A percentile compares a stretch with the other conserved stretches of the same genome.
These are phyloP conservation scores for Montipora capitata DNA, from an alignment of 92 coral and sea anemone species.

Conservation along the genomic window DNA sequence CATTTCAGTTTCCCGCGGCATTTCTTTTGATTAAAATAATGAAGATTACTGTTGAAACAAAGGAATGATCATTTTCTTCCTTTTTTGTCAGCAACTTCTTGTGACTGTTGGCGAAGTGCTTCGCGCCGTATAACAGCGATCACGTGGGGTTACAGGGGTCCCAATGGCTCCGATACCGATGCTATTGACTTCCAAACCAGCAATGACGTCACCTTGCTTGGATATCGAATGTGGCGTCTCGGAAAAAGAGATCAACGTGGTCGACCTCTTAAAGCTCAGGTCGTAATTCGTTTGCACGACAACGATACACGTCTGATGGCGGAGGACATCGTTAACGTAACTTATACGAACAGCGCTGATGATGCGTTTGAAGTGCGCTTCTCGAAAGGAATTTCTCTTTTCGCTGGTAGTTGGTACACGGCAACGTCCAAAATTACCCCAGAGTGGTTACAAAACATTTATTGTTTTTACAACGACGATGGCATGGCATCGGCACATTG, in stretches of 20 bases:
- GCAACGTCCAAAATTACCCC: neutral
- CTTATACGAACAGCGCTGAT: neutral
- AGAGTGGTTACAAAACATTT: neutral
- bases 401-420: neutral
- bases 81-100: neutral
- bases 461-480: neutral
- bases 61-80: neutral
- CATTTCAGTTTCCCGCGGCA: no score
- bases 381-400: neutral
- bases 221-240: conserved; percentile 31
- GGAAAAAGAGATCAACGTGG: neutral
- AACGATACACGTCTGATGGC: neutral
- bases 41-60: no score
- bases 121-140: neutral
- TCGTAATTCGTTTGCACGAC: neutral
- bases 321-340: neutral
- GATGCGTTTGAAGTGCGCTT: neutral
- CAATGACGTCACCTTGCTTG: neutral
- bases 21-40: no score
- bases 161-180: neutral
- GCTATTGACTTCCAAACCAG: conserved; percentile 5
- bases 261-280: neutral
- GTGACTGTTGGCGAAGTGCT: neutral
- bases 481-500: neutral
- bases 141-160: conserved; percentile 22